These are phyloP conservation scores for Torymus aiolomorphi DNA, from an alignment of 2,888 invertebrate genomes.

Conservation along the genomic window DNA sequence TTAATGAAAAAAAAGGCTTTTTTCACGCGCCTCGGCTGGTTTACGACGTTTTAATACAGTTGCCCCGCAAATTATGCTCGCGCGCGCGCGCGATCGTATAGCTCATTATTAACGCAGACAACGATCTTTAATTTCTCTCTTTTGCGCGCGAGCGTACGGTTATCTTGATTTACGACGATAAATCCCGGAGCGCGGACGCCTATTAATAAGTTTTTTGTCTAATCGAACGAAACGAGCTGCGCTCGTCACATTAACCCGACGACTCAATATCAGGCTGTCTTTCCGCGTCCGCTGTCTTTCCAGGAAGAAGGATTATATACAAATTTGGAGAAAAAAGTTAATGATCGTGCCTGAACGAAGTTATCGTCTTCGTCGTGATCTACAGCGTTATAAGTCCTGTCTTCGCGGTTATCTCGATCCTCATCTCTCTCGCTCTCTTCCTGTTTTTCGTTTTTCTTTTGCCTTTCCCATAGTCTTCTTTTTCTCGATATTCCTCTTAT, in stretches of 20 bases:
- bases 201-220: conserved; percentile 20
- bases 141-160: not conserved
- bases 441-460: not conserved
- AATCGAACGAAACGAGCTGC: too few relatives aligned
- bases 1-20: too few relatives aligned
- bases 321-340: conserved; percentile 6
- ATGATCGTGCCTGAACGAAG: not conserved
- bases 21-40: not conserved
- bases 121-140: not conserved
- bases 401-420: not conserved
- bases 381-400: not conserved
- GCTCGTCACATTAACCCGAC: not conserved
- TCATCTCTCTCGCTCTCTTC: not conserved
- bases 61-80: not conserved
- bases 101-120: conserved; percentile 13
- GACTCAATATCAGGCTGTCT: not conserved
- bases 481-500: not conserved
- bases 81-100: not conserved
- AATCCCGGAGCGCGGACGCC: not conserved
- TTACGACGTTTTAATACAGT: conserved; percentile 1
- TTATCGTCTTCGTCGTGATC: not conserved
- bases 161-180: conserved; percentile 2
- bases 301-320: conserved; percentile 3
- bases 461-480: not conserved
- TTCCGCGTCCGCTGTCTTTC: not conserved